A percentile compares a stretch with the other conserved stretches of the same genome.
Conservation (phyloP, 1,140 invertebrate species). For the Drosophila bocqueti region DNA sequence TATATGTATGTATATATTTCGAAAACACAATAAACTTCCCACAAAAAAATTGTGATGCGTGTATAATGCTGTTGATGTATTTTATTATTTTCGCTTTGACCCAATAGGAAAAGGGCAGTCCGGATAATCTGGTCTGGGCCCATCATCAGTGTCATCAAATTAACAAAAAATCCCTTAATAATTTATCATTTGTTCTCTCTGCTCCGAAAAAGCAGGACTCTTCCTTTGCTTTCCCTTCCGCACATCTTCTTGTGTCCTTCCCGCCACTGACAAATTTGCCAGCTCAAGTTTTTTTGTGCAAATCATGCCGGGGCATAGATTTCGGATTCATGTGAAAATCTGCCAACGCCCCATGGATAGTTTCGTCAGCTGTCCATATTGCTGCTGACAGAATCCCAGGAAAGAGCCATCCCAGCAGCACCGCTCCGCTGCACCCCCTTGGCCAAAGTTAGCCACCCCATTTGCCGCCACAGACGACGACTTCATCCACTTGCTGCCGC, state of each 20-base stretch:
- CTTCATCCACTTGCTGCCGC: constrained; percentile 68
- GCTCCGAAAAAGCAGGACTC: constrained; percentile 24
- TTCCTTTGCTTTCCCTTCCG: constrained; percentile 7
- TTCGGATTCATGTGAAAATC: constrained; percentile 78
- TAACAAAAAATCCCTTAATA: constrained; percentile 76
- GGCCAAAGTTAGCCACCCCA: constrained; percentile 15
- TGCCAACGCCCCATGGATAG: constrained; percentile 62
- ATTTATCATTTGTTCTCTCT: constrained; percentile 75
- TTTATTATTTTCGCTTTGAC: neutral
- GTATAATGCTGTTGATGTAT: neutral
- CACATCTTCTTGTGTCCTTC: constrained; percentile 7
- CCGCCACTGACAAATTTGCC: constrained; percentile 71
- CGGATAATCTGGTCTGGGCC: constrained; percentile 67
- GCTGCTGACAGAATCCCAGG: constrained; percentile 27
- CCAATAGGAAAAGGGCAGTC: constrained; percentile 27
- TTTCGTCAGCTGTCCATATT: constrained; percentile 79
- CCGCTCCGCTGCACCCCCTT: constrained; percentile 14
- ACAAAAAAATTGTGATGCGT: neutral
- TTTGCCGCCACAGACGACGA: constrained; percentile 12
- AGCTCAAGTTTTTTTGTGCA: constrained; percentile 76
- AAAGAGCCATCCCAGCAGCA: constrained; percentile 10
- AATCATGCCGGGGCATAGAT: constrained; percentile 81
- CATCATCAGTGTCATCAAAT: constrained; percentile 79
- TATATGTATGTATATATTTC: too few species aligned
- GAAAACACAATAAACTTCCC: neutral